Conservation (phyloP, 2,113 vertebrate genomes). For the Tragelaphus strepsiceros region DNA sequence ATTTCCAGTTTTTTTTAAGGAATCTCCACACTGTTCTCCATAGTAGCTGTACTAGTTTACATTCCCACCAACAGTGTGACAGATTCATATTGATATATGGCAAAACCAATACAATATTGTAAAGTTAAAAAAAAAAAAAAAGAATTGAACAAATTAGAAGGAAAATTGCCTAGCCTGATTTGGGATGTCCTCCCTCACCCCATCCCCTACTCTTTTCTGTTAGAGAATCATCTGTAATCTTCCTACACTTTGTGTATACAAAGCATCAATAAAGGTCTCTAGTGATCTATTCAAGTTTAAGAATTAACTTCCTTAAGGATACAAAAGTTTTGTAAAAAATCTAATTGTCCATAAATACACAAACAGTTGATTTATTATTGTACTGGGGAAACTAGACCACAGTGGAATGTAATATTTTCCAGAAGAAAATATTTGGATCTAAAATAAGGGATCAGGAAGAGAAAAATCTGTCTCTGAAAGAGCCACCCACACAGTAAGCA, state of each 20-base stretch:
- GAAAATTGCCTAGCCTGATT: background rate
- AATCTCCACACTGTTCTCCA: too few species aligned
- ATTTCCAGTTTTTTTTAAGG: too few species aligned
- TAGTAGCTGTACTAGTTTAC: too few species aligned
- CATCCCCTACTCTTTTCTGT: background rate
- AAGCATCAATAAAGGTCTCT: background rate
- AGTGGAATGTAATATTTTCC: constrained; percentile 23
- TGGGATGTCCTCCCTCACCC: background rate
- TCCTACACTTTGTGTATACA: background rate
- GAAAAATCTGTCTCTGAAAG: constrained; percentile 7
- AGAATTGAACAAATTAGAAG: constrained; percentile 3
- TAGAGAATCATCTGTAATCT: background rate
- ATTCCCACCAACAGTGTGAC: too few species aligned
- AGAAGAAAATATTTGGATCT: constrained; percentile 16
- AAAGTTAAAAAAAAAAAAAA: background rate
- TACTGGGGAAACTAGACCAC: background rate
- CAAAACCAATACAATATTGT: too few species aligned
- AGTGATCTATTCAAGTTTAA: background rate
- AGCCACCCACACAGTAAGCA: background rate
- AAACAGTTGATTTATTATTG: background rate
- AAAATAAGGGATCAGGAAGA: constrained; percentile 40
- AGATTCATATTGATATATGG: too few species aligned
- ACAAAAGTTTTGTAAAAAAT: background rate
- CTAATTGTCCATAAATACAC: background rate
- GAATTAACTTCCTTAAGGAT: background rate